Evolutionary conservation across 2,888 invertebrate species (phyloP), one percentile per base, ranked within the genome.

Genomic region (Syrphus vitripennis): DNA sequence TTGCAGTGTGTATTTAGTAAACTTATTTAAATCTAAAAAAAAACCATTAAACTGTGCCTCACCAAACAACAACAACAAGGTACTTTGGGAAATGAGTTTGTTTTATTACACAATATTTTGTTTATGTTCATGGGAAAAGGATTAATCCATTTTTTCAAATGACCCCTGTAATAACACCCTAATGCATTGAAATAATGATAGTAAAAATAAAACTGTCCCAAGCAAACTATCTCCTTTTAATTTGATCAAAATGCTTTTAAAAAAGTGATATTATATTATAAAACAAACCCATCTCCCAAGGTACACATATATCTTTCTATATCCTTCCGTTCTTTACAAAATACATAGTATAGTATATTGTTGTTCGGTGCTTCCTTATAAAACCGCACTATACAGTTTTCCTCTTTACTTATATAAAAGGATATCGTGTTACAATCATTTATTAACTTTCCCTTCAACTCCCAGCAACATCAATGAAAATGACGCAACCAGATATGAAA

Each of bases 401-500:
- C 59, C 53, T 50, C 53, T 37, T 74, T n/a, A n/a, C n/a, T n/a
- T n/a, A n/a, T n/a, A n/a, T 34, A 42, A 9, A 69, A 61, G 40
- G 42, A 37, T 50, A 72, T 78, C 69, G 53, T 79, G 29, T 74
- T 53, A 37, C 59, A 53, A 61, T 69, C 16, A 61, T 63, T 74
- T 79, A 63, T 78, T 78, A 67, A 69, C 67, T 72, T 37, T 50
- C 12, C 57, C 26, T 72, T 29, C 19, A 29, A 29, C 31, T 67
- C 34, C 10, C n/a, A n/a, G 29, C 42, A 10, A 57, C 45, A 63
- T 63, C 42, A 63, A 55, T 75, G 53, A 53, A n/a, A n/a, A 65
- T 83, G 79, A 74, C 55, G 40, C 69, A 70, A 79, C 69, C 67
- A 74, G 26, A 55, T 42, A 69, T 42, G 19, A 65, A 59, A 40